These are phyloP conservation scores for Mactromeris polynyma DNA, from an alignment of 2,888 invertebrate genomes.

Conservation along the genomic window DNA sequence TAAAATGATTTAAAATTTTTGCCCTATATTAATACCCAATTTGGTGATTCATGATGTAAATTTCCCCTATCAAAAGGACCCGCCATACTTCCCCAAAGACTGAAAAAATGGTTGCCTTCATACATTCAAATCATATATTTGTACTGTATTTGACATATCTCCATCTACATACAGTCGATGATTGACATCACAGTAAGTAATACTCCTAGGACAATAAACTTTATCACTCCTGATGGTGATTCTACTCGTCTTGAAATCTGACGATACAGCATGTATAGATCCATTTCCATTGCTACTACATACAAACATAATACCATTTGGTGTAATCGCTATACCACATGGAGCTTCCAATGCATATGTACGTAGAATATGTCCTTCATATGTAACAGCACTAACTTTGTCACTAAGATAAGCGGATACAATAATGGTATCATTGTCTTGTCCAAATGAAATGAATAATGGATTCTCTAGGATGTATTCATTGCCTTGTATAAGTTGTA, in stretches of 20 bases:
- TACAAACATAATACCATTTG: not conserved
- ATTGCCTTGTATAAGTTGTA: not conserved
- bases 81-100: too few species aligned
- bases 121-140: not conserved
- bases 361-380: not conserved
- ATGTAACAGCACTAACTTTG: not conserved
- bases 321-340: not conserved
- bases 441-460: not conserved
- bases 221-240: not conserved
- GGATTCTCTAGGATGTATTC: not conserved
- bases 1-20: too few species aligned
- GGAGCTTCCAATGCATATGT: not conserved
- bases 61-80: too few species aligned
- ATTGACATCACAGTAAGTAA: not conserved
- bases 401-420: not conserved
- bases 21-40: too few species aligned
- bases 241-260: not conserved
- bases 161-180: not conserved
- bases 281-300: not conserved
- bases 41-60: too few species aligned
- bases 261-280: not conserved
- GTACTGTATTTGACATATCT: not conserved
- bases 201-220: not conserved
- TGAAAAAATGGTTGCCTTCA: too few species aligned
- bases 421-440: not conserved